Evolutionary conservation across 2,797 vertebrate genomes (phyloP).

Genomic region (Phalanger gymnotis): DNA sequence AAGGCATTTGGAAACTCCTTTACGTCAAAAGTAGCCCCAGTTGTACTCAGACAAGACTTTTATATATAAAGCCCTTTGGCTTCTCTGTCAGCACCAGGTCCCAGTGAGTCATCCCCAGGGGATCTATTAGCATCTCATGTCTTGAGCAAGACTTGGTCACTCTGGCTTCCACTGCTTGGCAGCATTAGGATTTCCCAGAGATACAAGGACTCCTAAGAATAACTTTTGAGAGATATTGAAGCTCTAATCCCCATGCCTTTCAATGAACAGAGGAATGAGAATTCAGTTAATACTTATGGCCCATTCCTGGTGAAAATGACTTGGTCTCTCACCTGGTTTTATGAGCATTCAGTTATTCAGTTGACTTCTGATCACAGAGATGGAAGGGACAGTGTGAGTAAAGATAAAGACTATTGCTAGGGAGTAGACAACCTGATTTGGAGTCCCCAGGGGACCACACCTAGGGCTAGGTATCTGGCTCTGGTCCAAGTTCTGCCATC

Average conservation of each 20-base stretch:
- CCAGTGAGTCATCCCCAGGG: slow-evolving; percentile 10
- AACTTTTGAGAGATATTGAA: background rate
- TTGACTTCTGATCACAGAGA: background rate
- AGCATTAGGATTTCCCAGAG: slow-evolving; percentile 11
- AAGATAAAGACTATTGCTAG: background rate
- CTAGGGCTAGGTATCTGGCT: background rate
- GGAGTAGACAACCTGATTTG: background rate
- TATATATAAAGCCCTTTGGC: background rate
- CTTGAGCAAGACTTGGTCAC: slow-evolving; percentile 17
- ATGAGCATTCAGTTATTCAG: background rate
- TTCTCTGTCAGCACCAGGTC: background rate
- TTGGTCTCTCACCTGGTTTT: background rate
- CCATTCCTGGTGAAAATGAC: rapidly evolving
- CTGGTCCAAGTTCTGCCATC: background rate
- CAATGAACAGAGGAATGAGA: background rate
- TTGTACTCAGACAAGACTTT: background rate
- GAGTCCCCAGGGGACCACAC: background rate
- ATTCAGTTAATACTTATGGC: background rate
- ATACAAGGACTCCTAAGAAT: background rate
- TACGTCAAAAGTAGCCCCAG: background rate
- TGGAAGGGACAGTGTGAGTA: too few relatives aligned
- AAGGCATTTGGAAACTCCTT: background rate
- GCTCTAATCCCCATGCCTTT: slow-evolving; percentile 12
- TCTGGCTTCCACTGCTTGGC: background rate
- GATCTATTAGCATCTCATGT: slow-evolving; percentile 54